These are phyloP conservation scores for Nerophis lumbriciformis DNA, from an alignment of 2,113 vertebrate genomes.

Conservation along the genomic window DNA sequence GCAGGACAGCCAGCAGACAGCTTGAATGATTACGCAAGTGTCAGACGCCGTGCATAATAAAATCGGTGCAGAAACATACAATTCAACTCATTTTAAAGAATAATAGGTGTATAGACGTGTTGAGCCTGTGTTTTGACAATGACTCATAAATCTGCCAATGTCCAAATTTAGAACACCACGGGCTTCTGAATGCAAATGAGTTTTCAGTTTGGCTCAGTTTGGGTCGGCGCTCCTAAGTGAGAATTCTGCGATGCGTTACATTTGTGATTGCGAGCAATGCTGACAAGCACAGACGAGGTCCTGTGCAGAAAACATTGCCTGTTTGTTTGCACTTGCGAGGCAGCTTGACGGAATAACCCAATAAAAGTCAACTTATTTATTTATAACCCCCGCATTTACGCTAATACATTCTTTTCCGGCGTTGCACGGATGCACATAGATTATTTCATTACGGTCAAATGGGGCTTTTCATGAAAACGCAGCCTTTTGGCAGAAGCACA, in stretches of 20 bases:
- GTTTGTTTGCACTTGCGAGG: constrained; percentile 65
- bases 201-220: constrained; percentile 52
- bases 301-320: constrained; percentile 49
- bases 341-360: constrained; percentile 43
- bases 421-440: constrained; percentile 18
- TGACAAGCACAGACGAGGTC: constrained; percentile 62
- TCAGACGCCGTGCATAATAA: constrained; percentile 7
- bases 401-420: constrained; percentile 13
- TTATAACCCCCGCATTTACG: constrained; percentile 31
- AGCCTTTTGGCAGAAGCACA: constrained; percentile 22
- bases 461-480: constrained; percentile 42
- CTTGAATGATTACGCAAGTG: constrained; percentile 35
- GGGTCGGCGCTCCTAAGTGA: constrained; percentile 44
- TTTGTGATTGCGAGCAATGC: constrained; percentile 53
- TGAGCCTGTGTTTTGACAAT: constrained; percentile 60
- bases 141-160: constrained; percentile 60
- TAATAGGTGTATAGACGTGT: constrained; percentile 48
- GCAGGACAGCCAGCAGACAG: constrained; percentile 14
- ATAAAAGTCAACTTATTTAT: constrained; percentile 55
- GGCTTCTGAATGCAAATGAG: constrained; percentile 58
- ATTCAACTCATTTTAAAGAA: constrained; percentile 25
- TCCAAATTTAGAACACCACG: constrained; percentile 52
- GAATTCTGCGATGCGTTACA: constrained; percentile 57
- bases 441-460: constrained; percentile 51
- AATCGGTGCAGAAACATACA: constrained; percentile 18